Evolutionary conservation across 2,113 vertebrate genomes (phyloP).

Genomic region (Dipodomys spectabilis): DNA sequence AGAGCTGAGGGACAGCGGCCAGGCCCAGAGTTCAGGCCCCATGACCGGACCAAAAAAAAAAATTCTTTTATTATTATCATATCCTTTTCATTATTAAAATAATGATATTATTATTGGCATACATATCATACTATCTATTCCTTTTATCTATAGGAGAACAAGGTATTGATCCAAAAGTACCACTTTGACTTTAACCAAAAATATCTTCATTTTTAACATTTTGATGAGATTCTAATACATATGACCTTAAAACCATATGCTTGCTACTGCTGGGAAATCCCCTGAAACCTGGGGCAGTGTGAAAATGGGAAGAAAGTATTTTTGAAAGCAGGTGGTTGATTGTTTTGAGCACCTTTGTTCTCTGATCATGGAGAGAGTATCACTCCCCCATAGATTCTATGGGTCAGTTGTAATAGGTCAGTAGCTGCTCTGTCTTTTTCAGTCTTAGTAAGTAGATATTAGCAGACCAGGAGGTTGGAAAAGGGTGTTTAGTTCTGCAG

Average conservation of each 20-base stretch:
- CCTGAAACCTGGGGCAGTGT: conserved; percentile 61
- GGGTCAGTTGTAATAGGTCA: conserved; percentile 53
- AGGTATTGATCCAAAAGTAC: not conserved
- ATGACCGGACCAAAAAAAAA: too few species aligned
- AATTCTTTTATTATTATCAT: too few species aligned
- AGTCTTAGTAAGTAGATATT: conserved; percentile 32
- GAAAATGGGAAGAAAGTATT: conserved; percentile 73
- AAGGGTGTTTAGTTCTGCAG: not conserved
- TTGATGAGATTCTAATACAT: conserved; percentile 37
- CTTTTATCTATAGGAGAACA: not conserved
- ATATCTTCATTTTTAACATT: not conserved
- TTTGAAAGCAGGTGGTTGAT: conserved; percentile 68
- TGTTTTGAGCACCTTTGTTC: conserved; percentile 69
- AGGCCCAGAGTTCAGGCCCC: too few species aligned
- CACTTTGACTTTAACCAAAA: conserved; percentile 38
- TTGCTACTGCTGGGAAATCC: conserved; percentile 67
- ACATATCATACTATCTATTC: not conserved
- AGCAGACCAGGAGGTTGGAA: not conserved
- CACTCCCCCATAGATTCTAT: not conserved
- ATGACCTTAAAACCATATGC: conserved; percentile 2
- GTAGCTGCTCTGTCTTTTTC: conserved; percentile 16
- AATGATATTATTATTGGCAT: not conserved
- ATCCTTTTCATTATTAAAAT: not conserved
- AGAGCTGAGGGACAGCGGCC: too few species aligned
- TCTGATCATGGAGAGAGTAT: conserved; percentile 8